Evolutionary conservation across 1,140 invertebrate species (phyloP).

Genomic region (Mesaphorura yosii): DNA sequence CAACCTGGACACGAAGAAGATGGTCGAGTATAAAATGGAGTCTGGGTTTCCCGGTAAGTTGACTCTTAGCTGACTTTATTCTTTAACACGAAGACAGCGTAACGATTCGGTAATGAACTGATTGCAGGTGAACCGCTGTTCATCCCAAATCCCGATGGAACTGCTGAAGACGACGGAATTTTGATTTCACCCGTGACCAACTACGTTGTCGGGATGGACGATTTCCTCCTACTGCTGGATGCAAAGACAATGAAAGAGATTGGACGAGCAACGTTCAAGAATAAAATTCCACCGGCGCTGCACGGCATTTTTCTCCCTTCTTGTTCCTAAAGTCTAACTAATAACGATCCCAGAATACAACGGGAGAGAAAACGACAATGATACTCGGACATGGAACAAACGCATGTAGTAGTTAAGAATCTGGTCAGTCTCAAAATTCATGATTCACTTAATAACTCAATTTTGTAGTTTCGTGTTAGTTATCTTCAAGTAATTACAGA

Average conservation of each 20-base stretch:
- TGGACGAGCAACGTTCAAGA: conserved; percentile 15
- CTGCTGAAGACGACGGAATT: conserved; percentile 22
- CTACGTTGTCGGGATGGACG: conserved; percentile 11
- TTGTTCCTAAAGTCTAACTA: not conserved
- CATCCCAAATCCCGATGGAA: conserved; percentile 16
- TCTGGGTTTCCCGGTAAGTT: conserved; percentile 11
- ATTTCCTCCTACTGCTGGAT: conserved; percentile 19
- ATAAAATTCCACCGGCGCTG: conserved; percentile 13
- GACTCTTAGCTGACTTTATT: too few species aligned
- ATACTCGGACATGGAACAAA: not conserved
- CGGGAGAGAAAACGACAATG: not conserved
- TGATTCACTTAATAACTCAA: not conserved
- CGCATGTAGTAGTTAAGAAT: not conserved
- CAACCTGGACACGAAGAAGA: conserved; percentile 11
- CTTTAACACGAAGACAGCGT: too few species aligned
- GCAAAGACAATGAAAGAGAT: conserved; percentile 23
- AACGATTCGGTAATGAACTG: too few species aligned
- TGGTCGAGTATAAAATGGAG: conserved; percentile 13
- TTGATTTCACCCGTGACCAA: conserved; percentile 17
- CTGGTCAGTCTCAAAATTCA: not conserved
- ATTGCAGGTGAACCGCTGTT: conserved; percentile 19
- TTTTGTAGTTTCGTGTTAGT: too few species aligned
- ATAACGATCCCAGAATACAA: not conserved
- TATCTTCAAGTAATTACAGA: too few species aligned
- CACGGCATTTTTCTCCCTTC: conserved; percentile 2